Evolutionary conservation across 2,888 invertebrate species (phyloP), one percentile per base, ranked within the genome.

Genomic region (Lepidocyrtinus sp.): DNA sequence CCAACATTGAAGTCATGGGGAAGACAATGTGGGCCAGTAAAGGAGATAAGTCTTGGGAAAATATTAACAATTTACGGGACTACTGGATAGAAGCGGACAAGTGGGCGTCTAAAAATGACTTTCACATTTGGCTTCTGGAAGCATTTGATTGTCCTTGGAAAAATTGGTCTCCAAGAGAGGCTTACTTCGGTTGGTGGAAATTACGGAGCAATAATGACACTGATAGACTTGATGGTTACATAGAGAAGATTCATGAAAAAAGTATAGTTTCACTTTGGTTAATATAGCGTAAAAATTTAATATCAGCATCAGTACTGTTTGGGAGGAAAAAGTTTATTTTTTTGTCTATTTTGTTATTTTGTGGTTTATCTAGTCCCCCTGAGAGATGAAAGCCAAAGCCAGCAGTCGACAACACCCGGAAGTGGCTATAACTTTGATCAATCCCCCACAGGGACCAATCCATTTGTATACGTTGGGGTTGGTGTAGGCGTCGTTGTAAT

Each of bases 131-230:
- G 65, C 15, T 84, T n/a, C 50, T 80, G 1, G 84, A 81, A 45
- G 84, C 82, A 5, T 76, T 84, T 36, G 84, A 84, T 36, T 7
- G 5, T 36, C 36, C 36, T 7, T 36, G 36, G 36, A 36, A 36
- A 12, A 36, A 3, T 7, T 36, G 36, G 36, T 5, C n/a, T 27
- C 1, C 72, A 65, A 46, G 63, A 5, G 65, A 73, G 2, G 77
- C 50, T 0, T 68, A 82, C 59, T 81, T 45, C 21, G 84, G 84
- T 3, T 84, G 80, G 81, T 84, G 84, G 84, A 76, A 61, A 25
- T 21, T 81, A n/a, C 50, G n/a, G 12, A 21, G 73, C 7, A 83
- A 83, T 27, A n/a, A 24, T 1, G 21, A 59, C 21, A n/a, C 50
- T 0, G 17, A 21, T 22, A 21, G 17, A 12, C 1, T n/a, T 1